Evolutionary conservation across 2,888 invertebrate genomes (phyloP), one percentile per base, ranked within the genome.

Genomic region (Pyrrhosoma nymphula): DNA sequence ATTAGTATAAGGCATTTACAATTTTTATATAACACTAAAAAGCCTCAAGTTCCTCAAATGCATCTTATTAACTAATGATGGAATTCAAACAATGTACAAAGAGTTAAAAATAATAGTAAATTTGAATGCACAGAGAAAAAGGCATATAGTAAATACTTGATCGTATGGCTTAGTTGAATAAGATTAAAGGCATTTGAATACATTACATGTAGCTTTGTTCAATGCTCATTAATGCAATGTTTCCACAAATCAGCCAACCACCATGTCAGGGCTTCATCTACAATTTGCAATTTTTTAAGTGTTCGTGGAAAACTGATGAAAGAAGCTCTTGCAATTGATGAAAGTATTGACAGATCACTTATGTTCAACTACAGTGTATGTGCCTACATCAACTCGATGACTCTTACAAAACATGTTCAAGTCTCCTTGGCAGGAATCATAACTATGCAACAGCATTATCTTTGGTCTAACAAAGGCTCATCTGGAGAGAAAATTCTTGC

Each of bases 1-100:
- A 69, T 93, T 93, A 93, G 93, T 93, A 93, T 23, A 75, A 75
- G 93, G 69, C 93, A 93, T 47, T 93, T 93, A 93, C 93, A 75
- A 47, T 26, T 93, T 91, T 47, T 69, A 35, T 47, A 69, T 69
- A 75, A 75, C 39, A n/a, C 69, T 93, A 47, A 93, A 16, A 93
- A 93, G 93, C 93, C 63, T 63, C 63, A 26, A 60, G 47, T 75
- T 93, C 63, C 63, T 93, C 93, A 93, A 93, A 93, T 93, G 93
- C 93, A 69, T 91, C n/a, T n/a, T 39, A 69, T 47, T 91, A 91
- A 91, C 63, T 75, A 75, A 93, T 26, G 26, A n/a, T 75, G n/a
- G 35, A 60, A 56, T 10, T 91, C 91, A 91, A 91, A 91, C 93
- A 93, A 69, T 60, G 47, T 93, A 93, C 69, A 47, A 75, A 26